Conservation (phyloP, 2,888 invertebrate species). For the Drosophila anomalipes region DNA sequence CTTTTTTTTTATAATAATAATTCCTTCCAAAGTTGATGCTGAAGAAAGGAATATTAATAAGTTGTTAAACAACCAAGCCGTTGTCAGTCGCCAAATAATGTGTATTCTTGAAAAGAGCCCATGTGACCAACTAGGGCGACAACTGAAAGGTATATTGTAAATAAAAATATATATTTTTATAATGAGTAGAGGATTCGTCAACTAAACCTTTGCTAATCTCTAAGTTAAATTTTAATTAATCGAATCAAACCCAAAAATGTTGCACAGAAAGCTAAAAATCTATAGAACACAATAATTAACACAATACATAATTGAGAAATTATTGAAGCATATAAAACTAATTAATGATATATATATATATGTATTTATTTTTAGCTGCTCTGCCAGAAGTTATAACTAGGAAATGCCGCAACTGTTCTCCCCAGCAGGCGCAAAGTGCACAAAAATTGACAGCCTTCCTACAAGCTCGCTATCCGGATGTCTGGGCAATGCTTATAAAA, state of each 20-base stretch:
- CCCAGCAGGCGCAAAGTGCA: slow-evolving; percentile 86
- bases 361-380: slow-evolving; percentile 50
- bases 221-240: neutral
- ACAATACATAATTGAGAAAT: neutral
- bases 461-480: slow-evolving; percentile 86
- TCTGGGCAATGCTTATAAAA: slow-evolving; percentile 86
- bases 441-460: slow-evolving; percentile 86
- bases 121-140: slow-evolving; percentile 88
- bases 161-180: neutral
- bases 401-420: slow-evolving; percentile 86
- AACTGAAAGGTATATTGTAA: slow-evolving; percentile 87
- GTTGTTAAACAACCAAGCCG: slow-evolving; percentile 83
- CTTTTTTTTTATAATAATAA: slow-evolving; percentile 74
- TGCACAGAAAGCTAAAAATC: neutral
- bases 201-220: neutral
- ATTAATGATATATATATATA: neutral
- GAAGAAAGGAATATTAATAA: slow-evolving; percentile 84
- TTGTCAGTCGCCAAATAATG: slow-evolving; percentile 86
- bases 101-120: slow-evolving; percentile 87
- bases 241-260: neutral
- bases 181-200: neutral
- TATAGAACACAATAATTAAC: neutral
- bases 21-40: slow-evolving; percentile 54
- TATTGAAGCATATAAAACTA: neutral
- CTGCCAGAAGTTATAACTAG: slow-evolving; percentile 87